Evolutionary conservation across 2,113 vertebrate genomes (phyloP).

Genomic region (Hymenochirus boettgeri): DNA sequence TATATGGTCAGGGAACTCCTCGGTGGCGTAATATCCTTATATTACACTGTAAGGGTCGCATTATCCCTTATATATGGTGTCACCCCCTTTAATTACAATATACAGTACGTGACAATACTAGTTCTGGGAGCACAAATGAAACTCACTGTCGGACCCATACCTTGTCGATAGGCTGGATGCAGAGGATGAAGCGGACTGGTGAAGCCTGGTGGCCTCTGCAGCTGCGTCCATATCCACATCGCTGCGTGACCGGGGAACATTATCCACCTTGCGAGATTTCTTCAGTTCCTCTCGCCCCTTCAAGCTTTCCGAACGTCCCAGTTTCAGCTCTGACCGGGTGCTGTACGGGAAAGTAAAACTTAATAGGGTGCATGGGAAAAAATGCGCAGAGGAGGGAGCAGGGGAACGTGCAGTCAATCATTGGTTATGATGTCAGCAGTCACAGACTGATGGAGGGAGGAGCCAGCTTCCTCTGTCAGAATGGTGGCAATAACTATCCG

Average conservation of each 20-base stretch:
- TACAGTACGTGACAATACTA: neutral
- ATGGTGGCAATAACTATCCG: too few species aligned
- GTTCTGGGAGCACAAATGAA: neutral
- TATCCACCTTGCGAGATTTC: conserved; percentile 67
- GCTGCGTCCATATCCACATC: conserved; percentile 92
- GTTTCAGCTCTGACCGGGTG: conserved; percentile 63
- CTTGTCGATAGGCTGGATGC: conserved; percentile 84
- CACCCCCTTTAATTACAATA: neutral
- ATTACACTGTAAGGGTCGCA: too few species aligned
- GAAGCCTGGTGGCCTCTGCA: conserved; percentile 69
- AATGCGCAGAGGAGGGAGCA: conserved; percentile 81
- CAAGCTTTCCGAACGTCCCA: conserved; percentile 86
- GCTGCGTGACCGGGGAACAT: conserved; percentile 83
- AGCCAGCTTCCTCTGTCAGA: too few species aligned
- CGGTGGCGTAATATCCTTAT: too few species aligned
- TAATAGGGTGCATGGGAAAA: conserved; percentile 75
- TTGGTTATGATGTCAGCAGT: too few species aligned
- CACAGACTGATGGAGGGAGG: too few species aligned
- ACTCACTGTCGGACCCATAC: conserved; percentile 48
- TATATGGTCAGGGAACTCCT: too few species aligned
- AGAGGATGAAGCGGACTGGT: conserved; percentile 80
- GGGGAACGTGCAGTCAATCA: too few species aligned
- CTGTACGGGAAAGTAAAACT: conserved; percentile 37
- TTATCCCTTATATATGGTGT: too few species aligned
- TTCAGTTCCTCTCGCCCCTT: conserved; percentile 88